These are phyloP conservation scores for Corella eumyota DNA, from an alignment of 23 tunicate species.

Conservation along the genomic window DNA sequence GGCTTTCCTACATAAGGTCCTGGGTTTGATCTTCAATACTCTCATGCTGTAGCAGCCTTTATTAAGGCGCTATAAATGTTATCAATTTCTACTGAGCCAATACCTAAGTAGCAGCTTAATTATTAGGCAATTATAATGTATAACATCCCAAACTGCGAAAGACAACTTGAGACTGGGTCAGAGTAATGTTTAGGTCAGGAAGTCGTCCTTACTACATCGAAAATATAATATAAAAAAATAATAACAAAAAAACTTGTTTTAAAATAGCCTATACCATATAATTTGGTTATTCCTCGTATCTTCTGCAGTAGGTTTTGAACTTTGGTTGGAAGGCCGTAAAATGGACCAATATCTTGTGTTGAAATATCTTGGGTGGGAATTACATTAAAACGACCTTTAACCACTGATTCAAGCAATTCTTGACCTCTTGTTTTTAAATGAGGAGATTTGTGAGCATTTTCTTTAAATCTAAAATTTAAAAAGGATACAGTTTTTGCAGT, in stretches of 20 bases:
- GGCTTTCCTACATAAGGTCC: too few relatives aligned
- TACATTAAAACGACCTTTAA: neutral
- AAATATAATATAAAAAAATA: too few relatives aligned
- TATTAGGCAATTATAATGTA: too few relatives aligned
- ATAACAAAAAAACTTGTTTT: neutral
- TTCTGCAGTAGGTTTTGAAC: slow-evolving; percentile 21
- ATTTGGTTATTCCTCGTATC: slow-evolving; percentile 37
- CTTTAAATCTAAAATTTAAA: slow-evolving; percentile 6
- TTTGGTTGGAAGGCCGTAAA: slow-evolving; percentile 69
- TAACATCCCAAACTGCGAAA: neutral
- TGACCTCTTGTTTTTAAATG: neutral
- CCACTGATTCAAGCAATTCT: neutral
- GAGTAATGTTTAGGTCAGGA: too few relatives aligned
- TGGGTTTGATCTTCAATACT: too few relatives aligned
- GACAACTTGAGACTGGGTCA: too few relatives aligned
- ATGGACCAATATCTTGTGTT: slow-evolving; percentile 44
- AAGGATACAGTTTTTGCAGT: neutral
- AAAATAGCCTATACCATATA: slow-evolving; percentile 38
- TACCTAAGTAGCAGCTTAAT: too few relatives aligned
- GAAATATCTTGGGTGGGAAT: slow-evolving; percentile 4
- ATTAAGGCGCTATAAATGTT: too few relatives aligned
- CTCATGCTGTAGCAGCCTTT: too few relatives aligned
- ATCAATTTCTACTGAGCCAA: too few relatives aligned
- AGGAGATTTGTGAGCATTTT: slow-evolving; percentile 26
- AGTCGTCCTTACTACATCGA: too few relatives aligned